Evolutionary conservation across 2,888 invertebrate species (phyloP), one percentile per base, ranked within the genome.

Genomic region (Pollenia labialis): DNA sequence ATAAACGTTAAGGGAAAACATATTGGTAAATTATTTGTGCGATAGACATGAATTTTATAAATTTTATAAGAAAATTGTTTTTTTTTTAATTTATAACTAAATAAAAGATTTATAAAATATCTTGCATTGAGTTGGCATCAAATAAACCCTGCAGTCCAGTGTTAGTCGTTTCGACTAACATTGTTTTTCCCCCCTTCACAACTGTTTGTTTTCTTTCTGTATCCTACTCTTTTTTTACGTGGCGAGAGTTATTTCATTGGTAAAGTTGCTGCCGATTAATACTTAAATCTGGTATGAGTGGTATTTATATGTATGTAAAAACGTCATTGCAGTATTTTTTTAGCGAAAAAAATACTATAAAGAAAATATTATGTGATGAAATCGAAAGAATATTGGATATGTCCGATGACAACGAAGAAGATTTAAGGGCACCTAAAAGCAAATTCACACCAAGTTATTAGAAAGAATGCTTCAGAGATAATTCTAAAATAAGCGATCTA

Each of bases 331-430:
- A 32, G 3, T 32, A 32, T 18, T 68, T 68, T 32, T 68, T 68
- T 23, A 50, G 23, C 4, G 11, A 68, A 18, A 68, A 32, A 68
- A 23, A 68, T 68, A n/a, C 32, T 48, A 23, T 50, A 50, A 14
- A 32, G 10, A 68, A 32, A 68, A 50, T 68, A 68, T 32, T 50
- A 50, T 23, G 23, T 23, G 68, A 68, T 50, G 68, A 68, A 68
- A 50, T 68, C 14, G 14, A 68, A 68, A 23, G 8, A 48, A 46
- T 50, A 14, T 68, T 68, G 48, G 50, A 16, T 44, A 23, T 66
- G 46, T 66, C 23, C 48, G 66, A 48, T 66, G 48, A 66, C 32
- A 32, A 32, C 4, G 32, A 32, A 32, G 32, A 32, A 18, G 60
- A 60, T 60, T 60, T 40, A 23, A 40, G 68, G 50, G 40, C 32